Conservation (phyloP, 2,797 vertebrate species). For the Spheniscus humboldti region DNA sequence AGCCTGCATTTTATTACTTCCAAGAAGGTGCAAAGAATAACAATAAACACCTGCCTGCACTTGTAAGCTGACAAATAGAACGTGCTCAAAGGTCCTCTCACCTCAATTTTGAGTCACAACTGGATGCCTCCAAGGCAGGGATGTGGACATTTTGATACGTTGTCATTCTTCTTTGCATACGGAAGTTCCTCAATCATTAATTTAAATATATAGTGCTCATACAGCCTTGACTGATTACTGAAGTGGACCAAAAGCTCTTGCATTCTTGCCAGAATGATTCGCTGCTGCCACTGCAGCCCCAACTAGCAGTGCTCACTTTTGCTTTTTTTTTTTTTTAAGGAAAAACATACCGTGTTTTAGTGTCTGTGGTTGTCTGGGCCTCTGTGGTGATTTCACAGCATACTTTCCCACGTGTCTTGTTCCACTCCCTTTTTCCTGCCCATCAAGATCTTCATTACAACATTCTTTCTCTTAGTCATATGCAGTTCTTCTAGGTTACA, state of each 20-base stretch:
- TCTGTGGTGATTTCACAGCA: background rate
- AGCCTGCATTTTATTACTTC: conserved; percentile 68
- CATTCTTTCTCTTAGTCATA: background rate
- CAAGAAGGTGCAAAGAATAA: conserved; percentile 53
- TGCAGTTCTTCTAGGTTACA: background rate
- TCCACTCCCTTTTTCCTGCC: conserved; percentile 10
- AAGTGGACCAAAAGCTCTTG: background rate
- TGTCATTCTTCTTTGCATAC: background rate
- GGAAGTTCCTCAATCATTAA: background rate
- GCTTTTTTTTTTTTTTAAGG: background rate
- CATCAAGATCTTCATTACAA: background rate
- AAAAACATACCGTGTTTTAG: background rate
- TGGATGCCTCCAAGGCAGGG: background rate
- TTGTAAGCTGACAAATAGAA: conserved; percentile 8
- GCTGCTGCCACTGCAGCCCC: background rate
- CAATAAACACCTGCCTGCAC: conserved; percentile 42
- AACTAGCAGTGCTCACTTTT: background rate
- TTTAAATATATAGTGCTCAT: background rate
- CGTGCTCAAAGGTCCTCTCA: background rate
- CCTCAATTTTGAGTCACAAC: background rate
- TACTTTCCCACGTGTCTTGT: background rate
- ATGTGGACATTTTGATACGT: background rate
- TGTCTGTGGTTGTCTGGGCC: background rate
- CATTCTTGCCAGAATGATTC: background rate
- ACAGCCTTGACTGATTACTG: background rate